Evolutionary conservation across 2,113 vertebrate species (phyloP).

Genomic region (Lipophrys pholis): DNA sequence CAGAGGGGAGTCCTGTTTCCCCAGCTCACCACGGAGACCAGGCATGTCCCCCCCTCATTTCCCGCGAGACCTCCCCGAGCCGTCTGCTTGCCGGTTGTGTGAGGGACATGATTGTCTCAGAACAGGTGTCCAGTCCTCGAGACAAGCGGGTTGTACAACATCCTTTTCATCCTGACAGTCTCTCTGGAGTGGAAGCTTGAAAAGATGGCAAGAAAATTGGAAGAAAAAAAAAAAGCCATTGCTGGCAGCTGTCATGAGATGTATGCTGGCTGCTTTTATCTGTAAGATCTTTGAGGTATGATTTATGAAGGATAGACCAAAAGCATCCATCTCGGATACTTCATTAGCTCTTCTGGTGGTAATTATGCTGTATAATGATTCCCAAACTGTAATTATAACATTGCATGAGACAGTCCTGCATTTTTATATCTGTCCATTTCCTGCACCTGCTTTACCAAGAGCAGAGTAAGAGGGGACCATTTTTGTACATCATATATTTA

Average conservation of each 20-base stretch:
- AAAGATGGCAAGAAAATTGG: constrained; percentile 28
- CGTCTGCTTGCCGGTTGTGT: constrained; percentile 35
- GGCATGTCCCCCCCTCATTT: constrained; percentile 53
- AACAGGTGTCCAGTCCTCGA: constrained; percentile 70
- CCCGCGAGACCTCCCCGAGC: constrained; percentile 26
- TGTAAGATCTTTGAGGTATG: constrained; percentile 62
- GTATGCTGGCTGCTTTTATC: constrained; percentile 62
- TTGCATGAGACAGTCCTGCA: background rate
- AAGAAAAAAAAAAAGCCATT: constrained; percentile 12
- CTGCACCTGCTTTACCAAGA: background rate
- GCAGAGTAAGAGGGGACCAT: too few relatives aligned
- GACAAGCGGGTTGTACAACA: constrained; percentile 45
- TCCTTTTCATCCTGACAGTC: constrained; percentile 68
- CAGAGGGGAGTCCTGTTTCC: constrained; percentile 59
- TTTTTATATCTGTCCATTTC: background rate
- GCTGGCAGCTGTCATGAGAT: constrained; percentile 50
- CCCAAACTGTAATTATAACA: background rate
- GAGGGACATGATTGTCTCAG: constrained; percentile 54
- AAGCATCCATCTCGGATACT: constrained; percentile 5
- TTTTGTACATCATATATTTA: too few relatives aligned
- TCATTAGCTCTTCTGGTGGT: background rate
- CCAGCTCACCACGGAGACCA: constrained; percentile 62
- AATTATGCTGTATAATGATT: background rate
- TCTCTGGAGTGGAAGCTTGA: constrained; percentile 44
- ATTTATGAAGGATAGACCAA: constrained; percentile 7